Evolutionary conservation across 2,113 vertebrate species (phyloP).

Genomic region (Bufo bufo): DNA sequence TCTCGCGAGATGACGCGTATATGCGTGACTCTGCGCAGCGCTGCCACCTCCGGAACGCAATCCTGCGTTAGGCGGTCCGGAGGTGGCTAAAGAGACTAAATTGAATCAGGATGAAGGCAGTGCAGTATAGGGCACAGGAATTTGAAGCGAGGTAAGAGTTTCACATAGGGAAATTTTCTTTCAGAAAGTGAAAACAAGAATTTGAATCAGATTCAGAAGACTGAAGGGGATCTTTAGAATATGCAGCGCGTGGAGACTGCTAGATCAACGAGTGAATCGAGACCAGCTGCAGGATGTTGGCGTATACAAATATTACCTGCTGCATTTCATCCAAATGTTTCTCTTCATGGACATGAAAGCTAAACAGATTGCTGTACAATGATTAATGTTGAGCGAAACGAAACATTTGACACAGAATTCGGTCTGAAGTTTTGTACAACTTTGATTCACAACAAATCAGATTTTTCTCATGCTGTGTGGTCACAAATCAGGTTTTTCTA

Average conservation of each 20-base stretch:
- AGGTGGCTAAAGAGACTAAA: background rate
- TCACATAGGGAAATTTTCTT: background rate
- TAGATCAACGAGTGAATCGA: background rate
- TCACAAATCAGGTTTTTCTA: too few relatives aligned
- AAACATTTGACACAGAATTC: too few relatives aligned
- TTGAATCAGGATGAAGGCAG: background rate
- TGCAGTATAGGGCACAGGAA: background rate
- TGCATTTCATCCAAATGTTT: background rate
- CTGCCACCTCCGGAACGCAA: too few relatives aligned
- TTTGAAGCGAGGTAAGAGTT: background rate
- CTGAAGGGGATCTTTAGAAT: constrained; percentile 17
- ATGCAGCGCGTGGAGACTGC: background rate
- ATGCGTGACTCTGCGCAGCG: too few relatives aligned
- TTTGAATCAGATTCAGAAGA: background rate
- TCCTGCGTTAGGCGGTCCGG: too few relatives aligned
- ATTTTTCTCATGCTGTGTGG: too few relatives aligned
- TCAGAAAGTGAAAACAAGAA: constrained; percentile 17
- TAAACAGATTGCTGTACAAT: background rate
- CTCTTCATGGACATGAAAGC: background rate
- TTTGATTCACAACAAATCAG: too few relatives aligned
- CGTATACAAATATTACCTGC: background rate
- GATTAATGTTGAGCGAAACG: too few relatives aligned
- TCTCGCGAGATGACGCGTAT: too few relatives aligned
- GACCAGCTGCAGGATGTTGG: background rate
- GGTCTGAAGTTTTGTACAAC: too few relatives aligned